Evolutionary conservation across 2,888 invertebrate species (phyloP).

Genomic region (Drosophila crucigera): DNA sequence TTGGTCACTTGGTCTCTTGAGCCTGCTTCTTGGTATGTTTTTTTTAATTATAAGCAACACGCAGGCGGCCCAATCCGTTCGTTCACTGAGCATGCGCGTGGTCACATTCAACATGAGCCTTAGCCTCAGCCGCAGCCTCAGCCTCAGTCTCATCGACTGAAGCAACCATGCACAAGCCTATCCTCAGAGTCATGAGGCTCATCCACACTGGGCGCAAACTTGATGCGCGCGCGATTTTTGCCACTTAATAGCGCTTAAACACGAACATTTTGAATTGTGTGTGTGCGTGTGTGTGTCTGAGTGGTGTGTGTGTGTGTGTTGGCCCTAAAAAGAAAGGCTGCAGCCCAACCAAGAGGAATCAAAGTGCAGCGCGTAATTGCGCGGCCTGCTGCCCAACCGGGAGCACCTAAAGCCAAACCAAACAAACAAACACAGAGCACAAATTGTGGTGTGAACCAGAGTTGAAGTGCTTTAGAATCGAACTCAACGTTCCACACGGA

Average conservation of each 20-base stretch:
- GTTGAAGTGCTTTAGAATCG: conserved; percentile 17
- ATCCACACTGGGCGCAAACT: conserved; percentile 44
- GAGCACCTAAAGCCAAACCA: conserved; percentile 46
- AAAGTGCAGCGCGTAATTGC: conserved; percentile 81
- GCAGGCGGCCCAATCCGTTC: conserved; percentile 68
- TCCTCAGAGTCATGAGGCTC: conserved; percentile 10
- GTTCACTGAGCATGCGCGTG: conserved; percentile 74
- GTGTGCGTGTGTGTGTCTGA: background rate
- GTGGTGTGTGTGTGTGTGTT: background rate
- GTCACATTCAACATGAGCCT: conserved; percentile 60
- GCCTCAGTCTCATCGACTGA: background rate
- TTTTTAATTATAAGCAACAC: conserved; percentile 81
- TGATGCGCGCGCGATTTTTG: conserved; percentile 81
- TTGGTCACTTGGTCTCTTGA: conserved; percentile 1
- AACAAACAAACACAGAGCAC: conserved; percentile 62
- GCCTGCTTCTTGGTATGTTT: conserved; percentile 69
- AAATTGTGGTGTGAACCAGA: conserved; percentile 77
- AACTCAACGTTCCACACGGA: no score
- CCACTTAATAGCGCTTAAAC: conserved; percentile 84
- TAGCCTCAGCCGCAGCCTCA: conserved; percentile 18
- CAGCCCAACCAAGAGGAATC: conserved; percentile 44
- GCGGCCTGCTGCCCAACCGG: conserved; percentile 56
- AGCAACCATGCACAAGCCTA: conserved; percentile 1
- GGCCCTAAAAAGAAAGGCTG: conserved; percentile 28
- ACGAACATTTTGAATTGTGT: conserved; percentile 83